Evolutionary conservation across 2,113 vertebrate genomes (phyloP).

Genomic region (Oncorhynchus gorbuscha): DNA sequence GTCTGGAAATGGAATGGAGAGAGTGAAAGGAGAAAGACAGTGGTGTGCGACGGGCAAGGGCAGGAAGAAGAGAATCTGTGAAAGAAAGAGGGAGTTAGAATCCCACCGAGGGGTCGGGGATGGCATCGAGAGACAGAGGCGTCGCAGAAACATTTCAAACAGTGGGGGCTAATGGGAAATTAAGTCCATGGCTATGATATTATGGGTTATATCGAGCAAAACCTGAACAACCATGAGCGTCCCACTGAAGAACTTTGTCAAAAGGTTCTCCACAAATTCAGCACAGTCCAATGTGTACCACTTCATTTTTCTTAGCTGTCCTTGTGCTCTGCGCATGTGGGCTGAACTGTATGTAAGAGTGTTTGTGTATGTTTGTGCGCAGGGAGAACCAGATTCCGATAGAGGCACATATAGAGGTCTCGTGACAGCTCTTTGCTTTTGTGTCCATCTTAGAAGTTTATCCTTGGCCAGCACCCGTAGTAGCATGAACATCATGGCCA

Average conservation of each 20-base stretch:
- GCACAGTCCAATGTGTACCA: slow-evolving; percentile 42
- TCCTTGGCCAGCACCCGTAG: background rate
- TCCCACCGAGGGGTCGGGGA: slow-evolving; percentile 12
- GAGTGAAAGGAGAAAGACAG: background rate
- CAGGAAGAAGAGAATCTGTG: background rate
- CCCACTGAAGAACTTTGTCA: slow-evolving; percentile 27
- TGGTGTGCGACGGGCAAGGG: no score
- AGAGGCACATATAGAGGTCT: background rate
- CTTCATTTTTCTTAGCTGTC: slow-evolving; percentile 34
- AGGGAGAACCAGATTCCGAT: background rate
- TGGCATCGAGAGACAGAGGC: slow-evolving; percentile 36
- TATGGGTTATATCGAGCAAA: slow-evolving; percentile 34
- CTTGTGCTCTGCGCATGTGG: slow-evolving; percentile 45
- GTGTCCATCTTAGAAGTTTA: background rate
- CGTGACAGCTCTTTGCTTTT: background rate
- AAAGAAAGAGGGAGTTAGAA: background rate
- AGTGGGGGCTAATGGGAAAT: slow-evolving; percentile 43
- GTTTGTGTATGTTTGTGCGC: slow-evolving; percentile 2
- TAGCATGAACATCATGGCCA: background rate
- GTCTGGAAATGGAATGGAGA: slow-evolving; percentile 22
- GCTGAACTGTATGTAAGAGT: slow-evolving; percentile 24
- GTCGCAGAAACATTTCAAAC: slow-evolving; percentile 27
- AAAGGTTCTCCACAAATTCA: slow-evolving; percentile 25
- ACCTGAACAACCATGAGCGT: slow-evolving; percentile 50
- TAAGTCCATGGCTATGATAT: slow-evolving; percentile 37